These are phyloP conservation scores for Porites rus DNA, from an alignment of 92 coral and sea anemone species.

Conservation along the genomic window DNA sequence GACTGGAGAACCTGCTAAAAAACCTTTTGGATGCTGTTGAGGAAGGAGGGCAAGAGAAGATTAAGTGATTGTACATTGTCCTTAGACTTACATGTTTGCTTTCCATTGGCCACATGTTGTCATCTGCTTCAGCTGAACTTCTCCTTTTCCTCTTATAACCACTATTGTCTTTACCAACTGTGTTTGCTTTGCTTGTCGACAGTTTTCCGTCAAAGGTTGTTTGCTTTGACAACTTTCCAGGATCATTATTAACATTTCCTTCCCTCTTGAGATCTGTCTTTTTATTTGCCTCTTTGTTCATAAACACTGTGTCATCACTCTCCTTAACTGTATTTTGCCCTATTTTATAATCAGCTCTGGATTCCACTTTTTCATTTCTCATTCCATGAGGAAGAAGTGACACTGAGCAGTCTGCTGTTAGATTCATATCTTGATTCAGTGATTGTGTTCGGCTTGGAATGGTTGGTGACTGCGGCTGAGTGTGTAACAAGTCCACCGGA, in stretches of 20 bases:
- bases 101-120: neutral
- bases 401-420: slow-evolving; percentile 41
- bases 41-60: too few relatives aligned
- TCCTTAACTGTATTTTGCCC: neutral
- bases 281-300: neutral
- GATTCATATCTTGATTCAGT: slow-evolving; percentile 24
- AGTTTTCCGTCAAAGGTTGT: slow-evolving; percentile 27
- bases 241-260: neutral
- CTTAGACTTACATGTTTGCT: neutral
- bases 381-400: slow-evolving; percentile 38
- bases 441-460: slow-evolving; percentile 33
- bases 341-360: neutral
- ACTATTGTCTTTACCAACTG: neutral
- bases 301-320: slow-evolving; percentile 1
- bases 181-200: neutral
- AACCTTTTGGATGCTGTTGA: too few relatives aligned
- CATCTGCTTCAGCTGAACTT: slow-evolving; percentile 21
- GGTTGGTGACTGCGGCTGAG: slow-evolving; percentile 53
- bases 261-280: neutral
- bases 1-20: too few relatives aligned
- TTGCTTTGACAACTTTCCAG: slow-evolving; percentile 9
- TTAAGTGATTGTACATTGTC: neutral
- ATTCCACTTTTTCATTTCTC: neutral
- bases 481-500: slow-evolving; percentile 42
- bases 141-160: slow-evolving; percentile 45